Conservation (phyloP, 2,797 vertebrate species). For the Philypnodon macrostomus region DNA sequence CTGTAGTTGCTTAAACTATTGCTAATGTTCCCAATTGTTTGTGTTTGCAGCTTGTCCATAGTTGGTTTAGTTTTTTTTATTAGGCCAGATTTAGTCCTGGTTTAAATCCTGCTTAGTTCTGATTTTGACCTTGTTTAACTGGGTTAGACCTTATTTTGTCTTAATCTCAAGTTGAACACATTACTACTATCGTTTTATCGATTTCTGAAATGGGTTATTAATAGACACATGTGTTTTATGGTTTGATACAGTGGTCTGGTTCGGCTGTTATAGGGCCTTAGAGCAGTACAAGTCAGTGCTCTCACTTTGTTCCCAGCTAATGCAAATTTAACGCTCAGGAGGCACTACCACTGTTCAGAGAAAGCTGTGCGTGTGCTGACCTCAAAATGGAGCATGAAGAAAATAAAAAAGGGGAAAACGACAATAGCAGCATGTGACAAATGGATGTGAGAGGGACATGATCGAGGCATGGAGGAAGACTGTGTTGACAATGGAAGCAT, state of each 20-base stretch:
- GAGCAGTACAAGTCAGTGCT: slow-evolving; percentile 38
- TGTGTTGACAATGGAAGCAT: slow-evolving; percentile 8
- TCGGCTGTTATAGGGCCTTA: slow-evolving; percentile 40
- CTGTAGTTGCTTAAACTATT: too few relatives aligned
- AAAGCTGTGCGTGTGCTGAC: slow-evolving; percentile 46
- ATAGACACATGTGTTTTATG: slow-evolving; percentile 53
- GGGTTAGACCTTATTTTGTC: too few relatives aligned
- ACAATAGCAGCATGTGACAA: slow-evolving; percentile 37
- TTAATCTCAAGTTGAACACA: slow-evolving; percentile 46
- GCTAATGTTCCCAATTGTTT: too few relatives aligned
- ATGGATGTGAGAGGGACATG: slow-evolving; percentile 33
- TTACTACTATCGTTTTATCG: slow-evolving; percentile 47
- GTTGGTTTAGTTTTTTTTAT: too few relatives aligned
- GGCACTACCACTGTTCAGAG: slow-evolving; percentile 26
- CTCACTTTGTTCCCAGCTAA: slow-evolving; percentile 48
- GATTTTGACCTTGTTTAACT: too few relatives aligned
- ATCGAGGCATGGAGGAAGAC: slow-evolving; percentile 37
- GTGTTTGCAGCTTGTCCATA: background rate
- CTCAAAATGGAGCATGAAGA: slow-evolving; percentile 37
- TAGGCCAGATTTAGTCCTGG: too few relatives aligned
- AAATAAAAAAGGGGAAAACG: slow-evolving; percentile 15
- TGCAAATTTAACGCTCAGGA: slow-evolving; percentile 46
- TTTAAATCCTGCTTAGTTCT: too few relatives aligned
- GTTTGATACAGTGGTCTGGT: slow-evolving; percentile 33
- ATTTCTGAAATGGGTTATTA: slow-evolving; percentile 50